A percentile compares a stretch with the other conserved stretches of the same genome.
phyloP scores from a whole-genome alignment of 1,140 invertebrate genomes.

The Aleiodes sp. region DNA sequence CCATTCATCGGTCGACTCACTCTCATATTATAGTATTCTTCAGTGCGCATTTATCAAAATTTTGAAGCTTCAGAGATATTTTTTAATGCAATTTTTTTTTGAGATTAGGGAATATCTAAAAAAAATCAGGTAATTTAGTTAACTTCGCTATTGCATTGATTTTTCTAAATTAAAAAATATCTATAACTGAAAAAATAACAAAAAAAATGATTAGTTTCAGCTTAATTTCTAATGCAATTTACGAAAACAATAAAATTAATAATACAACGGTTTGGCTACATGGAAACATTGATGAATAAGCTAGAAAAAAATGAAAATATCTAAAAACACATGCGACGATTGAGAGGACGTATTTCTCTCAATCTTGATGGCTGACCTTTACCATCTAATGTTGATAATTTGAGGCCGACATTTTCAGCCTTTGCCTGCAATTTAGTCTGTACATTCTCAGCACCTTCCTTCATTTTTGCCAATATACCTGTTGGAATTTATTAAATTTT shows the following conservation, averaged over 20 bases:
- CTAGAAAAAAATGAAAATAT: constrained; percentile 11
- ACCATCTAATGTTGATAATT: constrained; percentile 67
- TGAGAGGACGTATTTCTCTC: not conserved
- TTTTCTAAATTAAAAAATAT: not conserved
- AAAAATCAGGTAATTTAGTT: no score
- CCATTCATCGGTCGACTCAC: no score
- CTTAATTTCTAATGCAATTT: no score
- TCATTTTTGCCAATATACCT: constrained; percentile 94
- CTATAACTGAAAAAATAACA: not conserved
- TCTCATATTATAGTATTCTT: no score
- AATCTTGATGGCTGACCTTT: constrained; percentile 69
- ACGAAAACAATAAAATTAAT: no score
- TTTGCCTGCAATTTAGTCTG: constrained; percentile 94
- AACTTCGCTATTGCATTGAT: no score
- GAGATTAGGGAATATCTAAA: no score
- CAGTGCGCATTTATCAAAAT: no score
- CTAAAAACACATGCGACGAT: not conserved
- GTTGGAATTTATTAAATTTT: constrained; percentile 54
- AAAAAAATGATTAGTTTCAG: no score
- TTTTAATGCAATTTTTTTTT: no score
- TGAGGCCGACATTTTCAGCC: constrained; percentile 77
- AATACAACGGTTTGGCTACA: no score
- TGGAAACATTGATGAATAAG: constrained; percentile 20
- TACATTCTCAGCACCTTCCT: constrained; percentile 93
- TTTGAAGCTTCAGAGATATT: no score